These are phyloP conservation scores for Campoletis sonorensis DNA, from an alignment of 1,140 invertebrate species.

Conservation along the genomic window DNA sequence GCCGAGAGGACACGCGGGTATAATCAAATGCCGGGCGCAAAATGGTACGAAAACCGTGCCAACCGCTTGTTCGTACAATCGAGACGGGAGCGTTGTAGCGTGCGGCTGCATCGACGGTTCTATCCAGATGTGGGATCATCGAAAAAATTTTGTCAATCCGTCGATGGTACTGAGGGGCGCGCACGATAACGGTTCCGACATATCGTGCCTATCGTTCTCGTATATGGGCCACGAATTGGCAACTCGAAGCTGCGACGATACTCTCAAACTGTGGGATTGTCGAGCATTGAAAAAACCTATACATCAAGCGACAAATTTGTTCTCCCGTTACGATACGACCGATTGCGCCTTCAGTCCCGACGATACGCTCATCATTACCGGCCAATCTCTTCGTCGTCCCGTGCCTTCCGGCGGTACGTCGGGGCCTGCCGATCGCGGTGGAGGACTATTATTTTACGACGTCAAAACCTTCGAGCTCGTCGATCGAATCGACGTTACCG, in stretches of 20 bases:
- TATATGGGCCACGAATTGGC: constrained; percentile 90
- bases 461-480: constrained; percentile 87
- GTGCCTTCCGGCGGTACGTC: neutral
- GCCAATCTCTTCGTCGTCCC: constrained; percentile 81
- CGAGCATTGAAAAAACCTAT: constrained; percentile 89
- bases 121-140: constrained; percentile 98
- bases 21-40: constrained; percentile 93
- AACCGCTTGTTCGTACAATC: constrained; percentile 88
- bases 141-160: constrained; percentile 90
- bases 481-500: constrained; percentile 84
- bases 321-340: constrained; percentile 92
- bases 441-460: constrained; percentile 89
- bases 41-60: constrained; percentile 94
- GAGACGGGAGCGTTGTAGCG: constrained; percentile 93
- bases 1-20: constrained; percentile 85
- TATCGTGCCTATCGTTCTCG: constrained; percentile 91
- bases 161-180: constrained; percentile 86
- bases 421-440: constrained; percentile 74
- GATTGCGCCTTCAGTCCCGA: constrained; percentile 97
- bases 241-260: constrained; percentile 93
- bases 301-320: constrained; percentile 83
- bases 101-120: constrained; percentile 97
- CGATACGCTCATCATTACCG: constrained; percentile 92
- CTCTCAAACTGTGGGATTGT: constrained; percentile 96
- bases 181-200: constrained; percentile 89